phyloP scores from a whole-genome alignment of 2,113 vertebrate species.

The Grantiella picta region DNA sequence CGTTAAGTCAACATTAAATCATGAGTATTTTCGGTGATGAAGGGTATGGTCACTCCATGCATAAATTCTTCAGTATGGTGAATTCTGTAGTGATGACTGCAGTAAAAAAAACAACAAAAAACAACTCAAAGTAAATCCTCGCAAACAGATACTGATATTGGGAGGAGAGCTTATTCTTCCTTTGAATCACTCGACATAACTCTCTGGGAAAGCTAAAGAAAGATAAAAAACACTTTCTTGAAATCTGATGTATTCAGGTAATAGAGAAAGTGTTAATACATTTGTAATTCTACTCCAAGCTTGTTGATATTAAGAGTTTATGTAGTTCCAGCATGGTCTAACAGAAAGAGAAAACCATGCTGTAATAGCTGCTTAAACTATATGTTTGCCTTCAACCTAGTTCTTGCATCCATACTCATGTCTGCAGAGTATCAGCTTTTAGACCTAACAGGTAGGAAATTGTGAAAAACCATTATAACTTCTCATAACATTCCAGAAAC shows the following conservation, averaged over 20 bases:
- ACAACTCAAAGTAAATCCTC: fast-evolving
- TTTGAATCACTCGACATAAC: not conserved
- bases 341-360: not conserved
- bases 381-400: not conserved
- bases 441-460: not conserved
- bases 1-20: not conserved
- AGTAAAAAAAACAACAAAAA: not conserved
- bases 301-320: not conserved
- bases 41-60: not conserved
- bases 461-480: not conserved
- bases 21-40: not conserved
- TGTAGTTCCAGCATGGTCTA: not conserved
- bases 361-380: not conserved
- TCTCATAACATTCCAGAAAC: not conserved
- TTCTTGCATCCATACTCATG: not conserved
- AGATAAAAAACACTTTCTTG: not conserved
- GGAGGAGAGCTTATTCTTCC: not conserved
- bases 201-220: not conserved
- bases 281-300: not conserved
- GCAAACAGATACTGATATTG: not conserved
- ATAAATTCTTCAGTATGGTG: not conserved
- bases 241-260: not conserved
- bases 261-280: not conserved
- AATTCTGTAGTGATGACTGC: not conserved
- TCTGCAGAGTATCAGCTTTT: not conserved